Evolutionary conservation across 2,113 vertebrate species (phyloP), one percentile per base, ranked within the genome.

Genomic region (Hyla sarda): DNA sequence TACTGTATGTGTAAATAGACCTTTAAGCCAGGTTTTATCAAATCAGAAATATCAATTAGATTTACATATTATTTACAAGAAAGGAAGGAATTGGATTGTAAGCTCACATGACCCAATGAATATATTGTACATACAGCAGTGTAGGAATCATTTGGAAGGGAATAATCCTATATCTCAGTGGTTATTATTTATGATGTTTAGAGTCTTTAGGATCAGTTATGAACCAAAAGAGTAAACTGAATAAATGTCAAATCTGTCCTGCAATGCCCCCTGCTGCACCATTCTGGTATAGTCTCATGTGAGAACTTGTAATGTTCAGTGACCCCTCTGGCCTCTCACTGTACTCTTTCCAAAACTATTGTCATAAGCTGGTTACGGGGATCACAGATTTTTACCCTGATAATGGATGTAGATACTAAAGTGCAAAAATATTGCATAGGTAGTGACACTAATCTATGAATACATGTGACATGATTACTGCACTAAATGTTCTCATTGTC

Each of bases 231-330:
- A n/a, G 0, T 25, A 41, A 72, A 23, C 19, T 12, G 19, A 47
- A 48, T 17, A 11, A 19, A 50, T 28, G 47, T 17, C 47, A 76
- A 30, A 45, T 48, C 77, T 73, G 84, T 81, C 76, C 84, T 86
- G 32, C 77, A 74, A 45, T 32, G 50, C 84, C 77, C 76, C 84
- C 84, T 81, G 37, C 77, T 81, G 84, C 11, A 34, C 32, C 10
- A 48, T 19, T n/a, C 12, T 5, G 2, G 25, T 21, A 32, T 28
- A 10, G 34, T n/a, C 17, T 25, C 13, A n/a, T 16, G 7, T 52
- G 1, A 52, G 2, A 76, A 0, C 7, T 9, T n/a, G 8, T 7
- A 12, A 48, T 2, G n/a, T 6, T 2, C 45, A 48, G 13, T 30
- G 73, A 50, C 23, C 37, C 5, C 34, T 73, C 41, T 13, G 17